Evolutionary conservation across 2,113 vertebrate genomes (phyloP), one percentile per base, ranked within the genome.

Genomic region (Centrocercus urophasianus): DNA sequence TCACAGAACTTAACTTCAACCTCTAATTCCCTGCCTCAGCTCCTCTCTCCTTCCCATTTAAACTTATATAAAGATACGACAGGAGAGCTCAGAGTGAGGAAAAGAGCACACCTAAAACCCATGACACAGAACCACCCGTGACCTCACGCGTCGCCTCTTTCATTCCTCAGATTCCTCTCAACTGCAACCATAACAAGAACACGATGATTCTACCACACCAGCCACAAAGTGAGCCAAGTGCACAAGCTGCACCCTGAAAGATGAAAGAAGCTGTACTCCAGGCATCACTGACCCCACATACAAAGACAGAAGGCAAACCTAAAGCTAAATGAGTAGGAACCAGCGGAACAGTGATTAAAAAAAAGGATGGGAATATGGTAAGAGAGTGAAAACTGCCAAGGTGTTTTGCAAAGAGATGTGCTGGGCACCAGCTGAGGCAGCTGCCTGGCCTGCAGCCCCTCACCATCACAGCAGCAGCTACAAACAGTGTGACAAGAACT

Each of bases 151-250:
- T 8, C n/a, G 20, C 48, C 34, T 47, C 19, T 43, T 50, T 72
- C 66, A 84, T 83, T 93, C 83, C 86, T 88, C 32, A 77, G 50
- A 93, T 80, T 77, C 90, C 45, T 88, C 70, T 89, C 38, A 78
- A 75, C 50, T 13, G 11, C 12, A 78, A 84, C 50, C 52, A 47
- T 25, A 69, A 42, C 19, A 76, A 81, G 34, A 89, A 74, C 7
- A 77, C 10, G 9, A 2, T 61, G 40, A 78, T 47, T 56, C 21
- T 66, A 87, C 42, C 45, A 70, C 83, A 28, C 28, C 78, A 83
- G 40, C 43, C 47, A 75, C 28, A 20, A 60, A n/a, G 52, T 79
- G 8, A 79, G 71, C 57, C 79, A 17, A 82, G 25, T 15, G 28
- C 2, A 38, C 15, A 73, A 66, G 17, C 28, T 43, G 56, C 34